Conservation (phyloP, 2,888 invertebrate species). For the Coelinius sp. region DNA sequence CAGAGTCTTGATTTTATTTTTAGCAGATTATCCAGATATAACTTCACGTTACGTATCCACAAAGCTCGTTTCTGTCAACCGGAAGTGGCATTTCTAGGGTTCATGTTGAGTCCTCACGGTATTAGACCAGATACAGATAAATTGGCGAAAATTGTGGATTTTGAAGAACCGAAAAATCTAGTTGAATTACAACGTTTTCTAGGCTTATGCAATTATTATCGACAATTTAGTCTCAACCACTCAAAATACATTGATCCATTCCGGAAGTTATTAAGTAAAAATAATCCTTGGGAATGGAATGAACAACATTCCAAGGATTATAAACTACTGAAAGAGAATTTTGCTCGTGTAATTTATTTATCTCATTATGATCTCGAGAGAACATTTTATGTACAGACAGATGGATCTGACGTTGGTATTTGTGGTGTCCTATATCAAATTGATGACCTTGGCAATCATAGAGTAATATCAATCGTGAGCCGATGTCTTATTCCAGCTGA, state of each 20-base stretch:
- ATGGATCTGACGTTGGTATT: slow-evolving; percentile 44
- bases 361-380: slow-evolving; percentile 33
- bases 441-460: slow-evolving; percentile 21
- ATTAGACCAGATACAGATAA: slow-evolving; percentile 42
- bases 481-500: slow-evolving; percentile 44
- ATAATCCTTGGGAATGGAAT: slow-evolving; percentile 45
- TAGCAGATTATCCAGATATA: slow-evolving; percentile 27
- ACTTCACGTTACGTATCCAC: slow-evolving; percentile 41
- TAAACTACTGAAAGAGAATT: slow-evolving; percentile 41
- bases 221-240: slow-evolving; percentile 41
- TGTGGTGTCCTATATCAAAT: slow-evolving; percentile 47
- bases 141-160: slow-evolving; percentile 49
- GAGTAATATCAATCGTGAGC: slow-evolving; percentile 48
- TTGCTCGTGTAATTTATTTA: slow-evolving; percentile 40
- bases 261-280: slow-evolving; percentile 40
- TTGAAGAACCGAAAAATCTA: slow-evolving; percentile 50
- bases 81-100: slow-evolving; percentile 48
- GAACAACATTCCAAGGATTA: slow-evolving; percentile 49
- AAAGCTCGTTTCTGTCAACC: slow-evolving; percentile 50
- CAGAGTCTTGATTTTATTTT: slow-evolving; percentile 47
- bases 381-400: slow-evolving; percentile 47
- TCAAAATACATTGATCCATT: slow-evolving; percentile 40
- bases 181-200: slow-evolving; percentile 53
- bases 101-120: slow-evolving; percentile 33
- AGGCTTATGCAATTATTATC: slow-evolving; percentile 47